Percentiles rank a stretch among this genome's conserved stretches.
Evolutionary conservation across 2,113 vertebrate species (phyloP).

Genomic region (Uropsilus gracilis): DNA sequence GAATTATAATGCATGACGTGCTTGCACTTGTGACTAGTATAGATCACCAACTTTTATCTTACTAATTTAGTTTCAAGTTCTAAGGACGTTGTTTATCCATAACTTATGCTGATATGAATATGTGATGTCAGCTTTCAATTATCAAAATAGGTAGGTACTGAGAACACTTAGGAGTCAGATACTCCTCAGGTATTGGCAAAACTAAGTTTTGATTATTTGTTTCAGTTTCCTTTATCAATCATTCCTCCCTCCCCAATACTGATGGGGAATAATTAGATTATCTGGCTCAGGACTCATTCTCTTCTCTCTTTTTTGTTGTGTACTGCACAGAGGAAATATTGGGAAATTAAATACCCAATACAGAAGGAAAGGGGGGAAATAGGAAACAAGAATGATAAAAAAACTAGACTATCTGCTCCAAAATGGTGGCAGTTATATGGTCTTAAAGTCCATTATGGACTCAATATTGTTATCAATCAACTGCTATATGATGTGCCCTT

Average conservation of each 20-base stretch:
- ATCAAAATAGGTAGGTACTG: not conserved
- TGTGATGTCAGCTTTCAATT: not conserved
- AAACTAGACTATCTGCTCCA: not conserved
- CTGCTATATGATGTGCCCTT: not conserved
- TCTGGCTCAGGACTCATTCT: not conserved
- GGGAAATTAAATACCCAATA: not conserved
- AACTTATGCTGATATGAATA: not conserved
- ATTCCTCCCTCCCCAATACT: not conserved
- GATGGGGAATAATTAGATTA: not conserved
- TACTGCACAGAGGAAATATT: not conserved
- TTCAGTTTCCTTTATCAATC: not conserved
- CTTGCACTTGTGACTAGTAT: not conserved
- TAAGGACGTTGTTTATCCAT: not conserved
- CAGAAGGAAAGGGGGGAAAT: not conserved
- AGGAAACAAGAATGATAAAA: not conserved
- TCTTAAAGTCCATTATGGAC: not conserved
- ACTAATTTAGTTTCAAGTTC: not conserved
- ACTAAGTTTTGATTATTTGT: conserved; percentile 36
- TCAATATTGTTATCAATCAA: not conserved
- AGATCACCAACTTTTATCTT: not conserved
- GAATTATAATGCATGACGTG: not conserved
- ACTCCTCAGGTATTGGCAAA: not conserved
- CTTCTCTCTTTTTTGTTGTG: not conserved
- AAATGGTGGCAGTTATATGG: not conserved
- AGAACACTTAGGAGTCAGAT: not conserved